Percentiles rank a stretch among this genome's conserved stretches.
Evolutionary conservation across 2,113 vertebrate genomes (phyloP).

Genomic region (Myxocyprinus asiaticus): DNA sequence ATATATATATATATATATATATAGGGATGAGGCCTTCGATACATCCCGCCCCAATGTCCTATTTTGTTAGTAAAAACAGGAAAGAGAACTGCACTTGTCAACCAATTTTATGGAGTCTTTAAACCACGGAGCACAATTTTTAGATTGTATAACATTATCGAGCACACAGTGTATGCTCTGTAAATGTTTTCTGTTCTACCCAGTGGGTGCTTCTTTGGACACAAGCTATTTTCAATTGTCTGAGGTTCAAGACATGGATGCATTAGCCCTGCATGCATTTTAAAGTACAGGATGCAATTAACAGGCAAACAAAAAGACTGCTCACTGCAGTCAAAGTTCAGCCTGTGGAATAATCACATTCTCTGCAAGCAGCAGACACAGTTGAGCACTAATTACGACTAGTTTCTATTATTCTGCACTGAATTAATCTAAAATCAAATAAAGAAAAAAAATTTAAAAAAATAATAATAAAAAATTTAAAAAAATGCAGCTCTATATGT

Average conservation of each 20-base stretch:
- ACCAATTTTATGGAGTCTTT: no score
- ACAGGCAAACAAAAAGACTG: neutral
- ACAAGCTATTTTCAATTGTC: slow-evolving; percentile 10
- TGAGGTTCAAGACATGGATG: slow-evolving; percentile 2
- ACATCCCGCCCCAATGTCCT: no score
- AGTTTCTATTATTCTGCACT: neutral
- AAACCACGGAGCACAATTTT: no score
- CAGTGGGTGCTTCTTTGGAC: neutral
- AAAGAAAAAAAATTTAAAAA: neutral
- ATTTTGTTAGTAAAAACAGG: no score
- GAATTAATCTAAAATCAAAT: neutral
- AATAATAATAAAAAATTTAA: neutral
- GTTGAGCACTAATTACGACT: neutral
- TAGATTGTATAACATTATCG: neutral
- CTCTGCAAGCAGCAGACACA: neutral
- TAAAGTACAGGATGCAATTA: slow-evolving; percentile 38
- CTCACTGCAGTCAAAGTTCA: slow-evolving; percentile 13
- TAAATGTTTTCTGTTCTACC: neutral
- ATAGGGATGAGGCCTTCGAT: no score
- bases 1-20: no score
- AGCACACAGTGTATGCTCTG: neutral
- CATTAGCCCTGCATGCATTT: slow-evolving; percentile 21
- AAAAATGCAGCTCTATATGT: no score
- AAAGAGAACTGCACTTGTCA: no score
- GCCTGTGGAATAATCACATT: neutral